These are phyloP conservation scores for Caenorhabditis uteleia DNA, from an alignment of 2,888 invertebrate genomes.

Conservation along the genomic window DNA sequence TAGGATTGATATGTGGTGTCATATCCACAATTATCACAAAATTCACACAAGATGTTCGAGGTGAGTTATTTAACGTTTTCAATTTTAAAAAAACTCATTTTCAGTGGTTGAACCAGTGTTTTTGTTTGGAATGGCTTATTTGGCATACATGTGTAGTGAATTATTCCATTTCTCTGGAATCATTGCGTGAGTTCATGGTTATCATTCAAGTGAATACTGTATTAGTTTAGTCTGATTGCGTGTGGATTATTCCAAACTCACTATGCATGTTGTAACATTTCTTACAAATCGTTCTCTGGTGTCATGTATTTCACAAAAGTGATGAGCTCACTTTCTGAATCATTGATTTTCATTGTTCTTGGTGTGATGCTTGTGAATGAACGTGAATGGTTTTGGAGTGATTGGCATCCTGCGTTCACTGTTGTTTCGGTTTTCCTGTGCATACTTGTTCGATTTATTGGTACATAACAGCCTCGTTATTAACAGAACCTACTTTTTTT, in stretches of 20 bases:
- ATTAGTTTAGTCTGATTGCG: slow-evolving; percentile 72
- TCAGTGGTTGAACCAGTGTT: slow-evolving; percentile 75
- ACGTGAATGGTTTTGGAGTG: slow-evolving; percentile 59
- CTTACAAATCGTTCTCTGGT: slow-evolving; percentile 73
- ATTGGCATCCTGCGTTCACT: slow-evolving; percentile 64
- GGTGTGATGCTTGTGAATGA: slow-evolving; percentile 73
- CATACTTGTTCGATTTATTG: slow-evolving; percentile 54
- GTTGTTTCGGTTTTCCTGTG: slow-evolving; percentile 58
- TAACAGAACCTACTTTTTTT: slow-evolving; percentile 8
- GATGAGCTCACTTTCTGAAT: slow-evolving; percentile 73
- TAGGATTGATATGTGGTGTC: slow-evolving; percentile 73
- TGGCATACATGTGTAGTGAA: slow-evolving; percentile 74
- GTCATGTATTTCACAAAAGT: slow-evolving; percentile 75
- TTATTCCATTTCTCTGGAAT: slow-evolving; percentile 75
- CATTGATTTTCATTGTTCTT: slow-evolving; percentile 75
- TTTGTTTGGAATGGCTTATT: slow-evolving; percentile 74
- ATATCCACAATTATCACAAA: slow-evolving; percentile 72
- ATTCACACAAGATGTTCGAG: slow-evolving; percentile 67
- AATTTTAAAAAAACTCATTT: slow-evolving; percentile 8
- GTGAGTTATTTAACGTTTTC: slow-evolving; percentile 32
- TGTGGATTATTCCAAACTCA: slow-evolving; percentile 75
- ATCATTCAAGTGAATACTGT: not conserved
- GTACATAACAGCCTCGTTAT: slow-evolving; percentile 14
- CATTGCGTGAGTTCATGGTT: slow-evolving; percentile 70
- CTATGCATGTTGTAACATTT: slow-evolving; percentile 74